Evolutionary conservation across 1,140 invertebrate genomes (phyloP).

Genomic region (Drosophila lowei): DNA sequence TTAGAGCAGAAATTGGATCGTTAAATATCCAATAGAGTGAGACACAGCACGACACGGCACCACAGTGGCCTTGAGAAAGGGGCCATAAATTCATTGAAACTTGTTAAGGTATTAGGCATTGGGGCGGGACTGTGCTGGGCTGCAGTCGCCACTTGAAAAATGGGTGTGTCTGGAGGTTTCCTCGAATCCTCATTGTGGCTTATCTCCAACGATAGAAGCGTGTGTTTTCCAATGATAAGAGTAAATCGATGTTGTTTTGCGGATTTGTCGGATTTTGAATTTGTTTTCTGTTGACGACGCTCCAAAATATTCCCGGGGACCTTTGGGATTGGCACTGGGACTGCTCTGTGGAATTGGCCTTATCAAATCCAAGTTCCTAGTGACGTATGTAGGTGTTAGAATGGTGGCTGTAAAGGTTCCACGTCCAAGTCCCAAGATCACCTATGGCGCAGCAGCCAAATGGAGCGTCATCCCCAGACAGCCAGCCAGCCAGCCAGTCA

Average conservation of each 20-base stretch:
- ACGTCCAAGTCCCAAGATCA: conserved; percentile 21
- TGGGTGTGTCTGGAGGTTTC: conserved; percentile 45
- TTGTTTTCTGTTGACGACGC: conserved; percentile 49
- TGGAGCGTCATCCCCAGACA: conserved; percentile 23
- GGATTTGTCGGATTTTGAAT: conserved; percentile 11
- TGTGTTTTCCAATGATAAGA: conserved; percentile 31
- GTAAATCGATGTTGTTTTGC: conserved; percentile 9
- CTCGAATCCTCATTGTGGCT: conserved; percentile 6
- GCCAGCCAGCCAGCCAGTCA: conserved; percentile 42
- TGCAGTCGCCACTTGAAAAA: conserved; percentile 27
- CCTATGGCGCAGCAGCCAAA: conserved; percentile 26
- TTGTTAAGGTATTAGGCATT: conserved; percentile 12
- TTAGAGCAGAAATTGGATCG: conserved; percentile 30
- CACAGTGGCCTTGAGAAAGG: conserved; percentile 13
- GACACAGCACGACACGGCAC: no score
- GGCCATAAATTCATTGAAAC: conserved; percentile 42
- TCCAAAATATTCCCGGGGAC: neutral
- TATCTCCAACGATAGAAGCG: conserved; percentile 19
- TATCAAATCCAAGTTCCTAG: conserved; percentile 14
- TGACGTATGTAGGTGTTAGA: conserved; percentile 23
- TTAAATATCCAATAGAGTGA: conserved; percentile 37
- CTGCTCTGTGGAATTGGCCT: neutral
- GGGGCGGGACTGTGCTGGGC: neutral
- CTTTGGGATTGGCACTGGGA: neutral
- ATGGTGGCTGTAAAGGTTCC: conserved; percentile 52